Conservation (phyloP, 2,113 vertebrate species). For the Rhea pennata region DNA sequence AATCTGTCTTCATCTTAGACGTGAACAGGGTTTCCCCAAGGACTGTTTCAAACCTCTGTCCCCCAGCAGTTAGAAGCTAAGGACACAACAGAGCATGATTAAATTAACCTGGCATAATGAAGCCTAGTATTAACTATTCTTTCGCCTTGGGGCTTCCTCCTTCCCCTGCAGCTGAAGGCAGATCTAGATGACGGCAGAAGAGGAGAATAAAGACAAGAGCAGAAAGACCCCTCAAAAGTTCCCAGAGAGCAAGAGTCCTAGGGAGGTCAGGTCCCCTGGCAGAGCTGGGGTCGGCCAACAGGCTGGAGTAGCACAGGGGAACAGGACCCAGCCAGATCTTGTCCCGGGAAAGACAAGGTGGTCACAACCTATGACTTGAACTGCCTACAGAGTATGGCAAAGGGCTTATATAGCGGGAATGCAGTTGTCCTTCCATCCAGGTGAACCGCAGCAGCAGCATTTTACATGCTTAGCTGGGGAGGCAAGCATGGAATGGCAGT, state of each 20-base stretch:
- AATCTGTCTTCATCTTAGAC: background rate
- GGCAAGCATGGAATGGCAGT: background rate
- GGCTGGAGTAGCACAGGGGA: background rate
- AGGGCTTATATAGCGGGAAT: background rate
- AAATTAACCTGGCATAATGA: background rate
- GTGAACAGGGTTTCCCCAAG: background rate
- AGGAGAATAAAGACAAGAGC: background rate
- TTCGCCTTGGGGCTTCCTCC: background rate
- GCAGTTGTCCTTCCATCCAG: background rate
- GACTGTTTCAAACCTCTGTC: background rate
- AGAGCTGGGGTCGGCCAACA: background rate
- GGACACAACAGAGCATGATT: background rate
- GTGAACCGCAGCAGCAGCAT: background rate
- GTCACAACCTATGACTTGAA: no score
- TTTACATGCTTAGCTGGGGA: rapidly evolving
- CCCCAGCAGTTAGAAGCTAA: background rate
- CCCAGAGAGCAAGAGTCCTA: rapidly evolving
- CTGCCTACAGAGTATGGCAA: background rate
- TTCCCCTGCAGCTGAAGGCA: background rate
- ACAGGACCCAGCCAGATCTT: background rate
- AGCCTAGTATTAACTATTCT: background rate
- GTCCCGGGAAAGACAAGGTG: background rate
- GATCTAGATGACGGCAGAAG: background rate
- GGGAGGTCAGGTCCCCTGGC: no score
- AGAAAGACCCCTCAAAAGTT: background rate